These are phyloP conservation scores for Deroplatys truncata DNA, from an alignment of 2,888 invertebrate genomes.

Conservation along the genomic window DNA sequence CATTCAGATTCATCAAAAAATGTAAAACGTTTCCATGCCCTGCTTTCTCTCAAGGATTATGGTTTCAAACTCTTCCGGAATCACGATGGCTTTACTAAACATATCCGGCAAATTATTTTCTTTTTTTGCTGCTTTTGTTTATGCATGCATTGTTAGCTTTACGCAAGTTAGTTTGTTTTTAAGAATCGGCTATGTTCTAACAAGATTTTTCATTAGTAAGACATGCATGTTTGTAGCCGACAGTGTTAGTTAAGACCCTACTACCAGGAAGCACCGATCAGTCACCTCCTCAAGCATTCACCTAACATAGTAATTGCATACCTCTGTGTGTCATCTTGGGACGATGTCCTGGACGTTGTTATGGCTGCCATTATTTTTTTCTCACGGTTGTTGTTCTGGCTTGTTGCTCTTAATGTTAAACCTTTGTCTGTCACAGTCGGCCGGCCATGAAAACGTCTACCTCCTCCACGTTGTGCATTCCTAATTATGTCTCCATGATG, in stretches of 20 bases:
- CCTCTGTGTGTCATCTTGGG: constrained; percentile 12
- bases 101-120: no score
- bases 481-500: neutral
- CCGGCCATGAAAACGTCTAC: neutral
- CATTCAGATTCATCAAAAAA: no score
- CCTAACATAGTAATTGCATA: neutral
- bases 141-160: no score
- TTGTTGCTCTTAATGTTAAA: neutral
- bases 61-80: no score
- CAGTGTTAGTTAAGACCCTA: neutral
- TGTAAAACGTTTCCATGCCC: no score
- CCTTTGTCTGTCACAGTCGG: neutral
- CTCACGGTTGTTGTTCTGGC: neutral
- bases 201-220: neutral
- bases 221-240: neutral
- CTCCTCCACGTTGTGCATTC: neutral
- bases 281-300: neutral
- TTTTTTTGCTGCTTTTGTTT: no score
- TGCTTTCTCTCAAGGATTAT: no score
- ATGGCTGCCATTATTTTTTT: constrained; percentile 6
- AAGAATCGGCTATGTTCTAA: no score
- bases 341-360: neutral
- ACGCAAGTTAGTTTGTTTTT: no score
- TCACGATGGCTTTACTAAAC: no score
- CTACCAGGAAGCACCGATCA: neutral